A percentile compares a stretch with the other conserved stretches of the same genome.
Conservation (phyloP, 2,797 vertebrate species). For the Gymnoscopelus microlampas region DNA sequence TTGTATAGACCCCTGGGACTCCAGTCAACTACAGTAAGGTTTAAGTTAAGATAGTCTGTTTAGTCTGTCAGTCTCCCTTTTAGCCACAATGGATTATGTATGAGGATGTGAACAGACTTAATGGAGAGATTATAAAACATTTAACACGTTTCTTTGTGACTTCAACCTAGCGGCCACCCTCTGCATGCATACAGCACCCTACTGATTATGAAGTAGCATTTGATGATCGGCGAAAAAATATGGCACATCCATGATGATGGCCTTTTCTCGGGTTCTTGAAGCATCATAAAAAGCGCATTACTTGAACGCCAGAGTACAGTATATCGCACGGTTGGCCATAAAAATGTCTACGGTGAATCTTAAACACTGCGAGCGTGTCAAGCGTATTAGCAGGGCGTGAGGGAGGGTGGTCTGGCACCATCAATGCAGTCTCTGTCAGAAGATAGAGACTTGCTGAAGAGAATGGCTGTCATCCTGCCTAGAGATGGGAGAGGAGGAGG, state of each 20-base stretch:
- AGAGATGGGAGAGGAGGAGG: conserved; percentile 40
- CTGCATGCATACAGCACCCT: conserved; percentile 49
- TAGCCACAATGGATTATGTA: conserved; percentile 74
- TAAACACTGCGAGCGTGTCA: conserved; percentile 28
- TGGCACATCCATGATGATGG: conserved; percentile 24
- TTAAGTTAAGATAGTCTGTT: conserved; percentile 28
- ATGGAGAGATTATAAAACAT: conserved; percentile 75
- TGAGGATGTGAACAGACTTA: conserved; percentile 70
- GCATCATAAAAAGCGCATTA: conserved; percentile 16
- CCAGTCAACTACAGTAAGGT: too few relatives aligned
- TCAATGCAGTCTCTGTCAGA: conserved; percentile 57
- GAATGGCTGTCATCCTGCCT: conserved; percentile 64
- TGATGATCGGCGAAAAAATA: conserved; percentile 49
- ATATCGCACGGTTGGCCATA: neutral
- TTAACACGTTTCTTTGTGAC: conserved; percentile 73
- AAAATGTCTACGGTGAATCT: conserved; percentile 18
- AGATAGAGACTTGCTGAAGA: conserved; percentile 56
- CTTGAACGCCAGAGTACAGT: conserved; percentile 5
- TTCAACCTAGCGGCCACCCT: conserved; percentile 71
- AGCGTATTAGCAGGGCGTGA: conserved; percentile 10
- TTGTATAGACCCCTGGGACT: too few relatives aligned
- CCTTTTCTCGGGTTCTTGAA: conserved; percentile 9
- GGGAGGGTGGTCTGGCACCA: conserved; percentile 16
- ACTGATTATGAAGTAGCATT: conserved; percentile 49
- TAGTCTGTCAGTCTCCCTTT: conserved; percentile 62